Evolutionary conservation across 2,888 invertebrate genomes (phyloP).

Genomic region (Lydus trimaculatus): DNA sequence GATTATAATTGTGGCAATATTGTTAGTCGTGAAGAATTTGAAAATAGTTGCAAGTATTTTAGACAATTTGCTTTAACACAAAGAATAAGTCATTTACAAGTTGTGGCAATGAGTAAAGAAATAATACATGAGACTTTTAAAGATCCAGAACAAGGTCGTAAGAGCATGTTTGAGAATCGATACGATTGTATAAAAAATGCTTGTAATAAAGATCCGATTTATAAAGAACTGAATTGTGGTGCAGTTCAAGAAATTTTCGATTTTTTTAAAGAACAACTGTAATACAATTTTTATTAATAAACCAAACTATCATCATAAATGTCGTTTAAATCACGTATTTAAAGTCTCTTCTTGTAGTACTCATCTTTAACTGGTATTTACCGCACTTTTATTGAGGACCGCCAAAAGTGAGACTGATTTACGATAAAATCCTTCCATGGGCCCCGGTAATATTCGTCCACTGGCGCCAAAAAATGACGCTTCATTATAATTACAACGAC

Average conservation of each 20-base stretch:
- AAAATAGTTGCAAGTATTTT: constrained; percentile 40
- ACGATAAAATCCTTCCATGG: no score
- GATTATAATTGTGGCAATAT: constrained; percentile 32
- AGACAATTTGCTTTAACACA: constrained; percentile 43
- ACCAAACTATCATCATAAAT: no score
- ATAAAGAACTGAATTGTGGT: constrained; percentile 34
- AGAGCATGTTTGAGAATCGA: constrained; percentile 36
- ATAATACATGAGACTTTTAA: constrained; percentile 34
- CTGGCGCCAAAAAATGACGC: no score
- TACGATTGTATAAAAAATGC: constrained; percentile 33
- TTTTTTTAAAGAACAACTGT: constrained; percentile 24
- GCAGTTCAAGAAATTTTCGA: constrained; percentile 36
- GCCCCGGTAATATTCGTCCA: no score
- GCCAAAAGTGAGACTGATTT: no score
- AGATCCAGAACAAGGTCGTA: constrained; percentile 28
- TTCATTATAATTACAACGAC: no score
- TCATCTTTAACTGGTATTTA: no score
- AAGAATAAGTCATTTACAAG: constrained; percentile 39
- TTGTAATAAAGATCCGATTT: constrained; percentile 38
- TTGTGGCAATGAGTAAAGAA: constrained; percentile 37
- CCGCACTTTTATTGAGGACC: no score
- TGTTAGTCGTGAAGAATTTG: constrained; percentile 37
- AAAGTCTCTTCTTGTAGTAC: no score
- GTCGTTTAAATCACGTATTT: no score
- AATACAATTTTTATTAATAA: no score